Conservation (phyloP, 2,888 invertebrate genomes). For the Augiades crinisus region DNA sequence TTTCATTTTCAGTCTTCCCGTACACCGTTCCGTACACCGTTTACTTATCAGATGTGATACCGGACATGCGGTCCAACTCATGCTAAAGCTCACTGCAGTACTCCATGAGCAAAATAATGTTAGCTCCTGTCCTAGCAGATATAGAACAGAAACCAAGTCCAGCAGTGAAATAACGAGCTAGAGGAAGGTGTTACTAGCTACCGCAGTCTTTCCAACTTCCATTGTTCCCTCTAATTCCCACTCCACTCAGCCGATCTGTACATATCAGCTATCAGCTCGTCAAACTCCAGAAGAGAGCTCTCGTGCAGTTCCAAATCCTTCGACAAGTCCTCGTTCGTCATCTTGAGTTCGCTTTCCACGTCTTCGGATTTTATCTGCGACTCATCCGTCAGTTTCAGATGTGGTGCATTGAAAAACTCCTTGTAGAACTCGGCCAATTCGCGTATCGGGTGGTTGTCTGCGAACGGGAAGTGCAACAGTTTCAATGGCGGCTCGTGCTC, state of each 20-base stretch:
- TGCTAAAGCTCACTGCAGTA: too few relatives aligned
- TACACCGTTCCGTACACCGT: too few relatives aligned
- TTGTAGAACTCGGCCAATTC: constrained; percentile 91
- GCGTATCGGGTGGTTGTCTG: constrained; percentile 85
- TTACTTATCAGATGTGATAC: too few relatives aligned
- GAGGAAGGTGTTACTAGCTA: too few relatives aligned
- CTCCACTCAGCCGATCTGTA: constrained; percentile 84
- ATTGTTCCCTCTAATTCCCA: constrained; percentile 49
- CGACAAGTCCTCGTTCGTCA: constrained; percentile 81
- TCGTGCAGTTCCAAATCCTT: constrained; percentile 88
- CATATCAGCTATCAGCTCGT: constrained; percentile 87
- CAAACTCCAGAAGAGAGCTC: constrained; percentile 87
- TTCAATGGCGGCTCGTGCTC: constrained; percentile 85
- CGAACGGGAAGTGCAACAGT: constrained; percentile 89
- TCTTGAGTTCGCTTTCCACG: constrained; percentile 46
- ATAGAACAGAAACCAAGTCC: too few relatives aligned
- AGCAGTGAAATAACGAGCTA: too few relatives aligned
- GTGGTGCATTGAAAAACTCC: constrained; percentile 88
- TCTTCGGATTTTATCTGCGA: constrained; percentile 32
- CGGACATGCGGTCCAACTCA: too few relatives aligned
- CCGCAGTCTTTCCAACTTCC: constrained; percentile 40
- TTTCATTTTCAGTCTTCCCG: too few relatives aligned
- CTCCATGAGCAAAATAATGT: too few relatives aligned
- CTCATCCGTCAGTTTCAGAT: constrained; percentile 60
- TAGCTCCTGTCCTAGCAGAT: too few relatives aligned